Base-by-base conservation (phyloP, 2,113 vertebrate genomes). In the Apaloderma vittatum region DNA sequence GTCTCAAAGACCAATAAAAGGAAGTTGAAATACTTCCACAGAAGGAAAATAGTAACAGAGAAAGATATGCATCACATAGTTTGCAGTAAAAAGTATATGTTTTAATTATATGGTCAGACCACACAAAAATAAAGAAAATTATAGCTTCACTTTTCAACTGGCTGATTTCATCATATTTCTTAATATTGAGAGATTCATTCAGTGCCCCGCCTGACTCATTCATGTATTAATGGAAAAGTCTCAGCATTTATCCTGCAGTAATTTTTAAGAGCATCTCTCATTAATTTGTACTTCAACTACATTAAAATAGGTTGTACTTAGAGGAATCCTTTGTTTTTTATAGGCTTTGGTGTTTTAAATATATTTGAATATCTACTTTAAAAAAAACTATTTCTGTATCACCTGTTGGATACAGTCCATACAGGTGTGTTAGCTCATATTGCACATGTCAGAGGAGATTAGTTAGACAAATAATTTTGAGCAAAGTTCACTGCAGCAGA, bases 211-310 rank as follows among this genome's bases (percentile, higher is more conserved):
- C 83, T 86, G 88, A 88, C 55, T 96, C 75, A 80, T 70, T 84
- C 45, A 24, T 51, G 32, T 94, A 51, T 67, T 93, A 93, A 91
- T 81, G 59, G 55, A 73, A 80, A 67, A 93, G 13, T 55, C 57
- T 94, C 61, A 30, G 61, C 70, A 65, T 93, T 93, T 86, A 87
- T 46, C 61, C 48, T 37, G 93, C 91, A 93, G 94, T 91, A 89
- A 93, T 94, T 96, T 97, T 96, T 89, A 81, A 96, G 51, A 93
- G 29, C 43, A 55, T 84, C 32, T 92, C 45, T 86, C 75, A 59
- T 77, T 84, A 70, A 74, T 94, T 88, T 84, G 26, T 88, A 46
- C 15, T 91, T 95, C 57, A 65, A 11, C 65, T 91, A 15, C 61
- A 83, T 77, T 77, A 37, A 71, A 84, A 62, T 22, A 68, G 20